Base-by-base conservation (phyloP, 2,113 vertebrate genomes). In the Dicerorhinus sumatrensis region DNA sequence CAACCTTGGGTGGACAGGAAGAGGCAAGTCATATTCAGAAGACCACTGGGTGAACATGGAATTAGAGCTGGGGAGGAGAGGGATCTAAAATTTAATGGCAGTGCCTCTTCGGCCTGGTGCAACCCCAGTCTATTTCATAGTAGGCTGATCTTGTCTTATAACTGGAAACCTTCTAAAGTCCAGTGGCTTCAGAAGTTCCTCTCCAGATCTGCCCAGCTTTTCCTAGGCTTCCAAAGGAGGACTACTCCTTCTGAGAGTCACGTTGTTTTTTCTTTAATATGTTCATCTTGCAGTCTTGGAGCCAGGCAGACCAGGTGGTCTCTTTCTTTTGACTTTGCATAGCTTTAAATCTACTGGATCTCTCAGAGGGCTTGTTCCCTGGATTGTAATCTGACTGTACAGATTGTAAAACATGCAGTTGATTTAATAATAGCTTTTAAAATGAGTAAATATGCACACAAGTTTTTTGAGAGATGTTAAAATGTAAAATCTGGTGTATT, bases 391-490 rank as follows among this genome's bases (percentile, higher is more conserved):
- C 65, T 87, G 63, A 54, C 4, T 20, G 67, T 80, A 83, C 29
- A 76, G 65, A 77, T 23, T 31, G 39, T 93, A 65, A 95, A 95
- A 84, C 23, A 36, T 72, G 25, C 14, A 13, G 20, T 14, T 29
- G 42, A 79, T 84, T 96, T 85, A 63, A 51, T 90, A 31, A 48
- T 87, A 51, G 75, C 29, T 73, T 96, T 79, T 58, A 72, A 77
- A 82, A 80, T 36, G 46, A 79, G 46, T 80, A 69, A 89, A 63
- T 70, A 73, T n/a, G 54, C 8, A 46, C 39, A 56, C 8, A 42
- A 21, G 10, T 88, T 87, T 10, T 89, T 92, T 76, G 54, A 81
- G 77, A 92, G 69, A 92, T 51, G 69, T 42, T 91, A 56, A 87
- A 65, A 39, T 62, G 48, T 92, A 27, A 86, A 82, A 86, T 54